These are phyloP conservation scores for Euphonia xanthogaster DNA, from an alignment of 2,797 vertebrate species.

Conservation along the genomic window DNA sequence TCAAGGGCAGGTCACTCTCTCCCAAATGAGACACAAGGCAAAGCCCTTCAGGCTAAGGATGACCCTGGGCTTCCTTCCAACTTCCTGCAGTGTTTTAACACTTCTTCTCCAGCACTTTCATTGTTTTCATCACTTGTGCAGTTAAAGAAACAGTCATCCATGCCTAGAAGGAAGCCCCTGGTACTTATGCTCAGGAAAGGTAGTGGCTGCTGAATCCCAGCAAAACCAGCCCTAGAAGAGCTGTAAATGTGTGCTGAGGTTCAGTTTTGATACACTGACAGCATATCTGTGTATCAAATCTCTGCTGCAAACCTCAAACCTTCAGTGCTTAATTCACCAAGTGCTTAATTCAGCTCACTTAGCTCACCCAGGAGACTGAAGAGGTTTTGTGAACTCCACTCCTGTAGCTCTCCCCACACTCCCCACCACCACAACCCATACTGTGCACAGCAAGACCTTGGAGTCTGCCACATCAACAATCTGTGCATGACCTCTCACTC, in stretches of 20 bases:
- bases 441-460: neutral
- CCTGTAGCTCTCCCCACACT: neutral
- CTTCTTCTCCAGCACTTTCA: no score
- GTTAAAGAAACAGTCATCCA: neutral
- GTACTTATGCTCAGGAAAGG: neutral
- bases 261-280: neutral
- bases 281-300: neutral
- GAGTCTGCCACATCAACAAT: no score
- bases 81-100: neutral
- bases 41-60: neutral
- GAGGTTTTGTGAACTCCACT: neutral
- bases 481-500: neutral
- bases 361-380: neutral
- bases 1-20: neutral
- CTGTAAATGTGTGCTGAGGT: neutral
- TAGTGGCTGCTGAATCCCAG: neutral
- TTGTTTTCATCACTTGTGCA: neutral
- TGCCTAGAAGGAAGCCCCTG: neutral
- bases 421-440: neutral
- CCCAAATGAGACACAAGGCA: neutral
- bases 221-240: neutral
- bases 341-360: neutral
- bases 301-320: neutral
- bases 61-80: accelerated
- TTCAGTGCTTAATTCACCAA: neutral